Base-by-base conservation (phyloP, 2,113 vertebrate species). In the Ardeotis arabs region DNA sequence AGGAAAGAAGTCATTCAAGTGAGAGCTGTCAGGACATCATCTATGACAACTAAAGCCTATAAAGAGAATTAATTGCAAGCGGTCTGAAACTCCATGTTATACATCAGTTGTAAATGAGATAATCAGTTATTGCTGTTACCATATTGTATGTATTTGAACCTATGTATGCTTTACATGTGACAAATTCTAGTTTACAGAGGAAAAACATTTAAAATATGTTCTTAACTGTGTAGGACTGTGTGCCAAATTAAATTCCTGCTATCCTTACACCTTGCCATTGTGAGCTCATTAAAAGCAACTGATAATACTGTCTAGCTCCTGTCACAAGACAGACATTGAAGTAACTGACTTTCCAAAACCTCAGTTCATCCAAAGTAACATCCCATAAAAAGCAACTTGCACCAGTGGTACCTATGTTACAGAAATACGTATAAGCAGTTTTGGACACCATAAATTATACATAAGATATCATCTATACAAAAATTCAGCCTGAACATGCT, bases 381-480 rank as follows among this genome's bases (percentile, higher is more conserved):
- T 85, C 27, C n/a, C 41, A 45, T 37, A 49, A 74, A 73, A 29
- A 94, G 28, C 56, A 95, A 63, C 12, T 50, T 93, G 80, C 80
- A 94, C 41, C 55, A 44, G 23, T 52, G n/a, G 39, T 90, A 94
- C 28, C n/a, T 62, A 64, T 64, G 50, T 87, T 94, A 95, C 45
- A 95, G 77, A 95, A 97, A 93, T 89, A 93, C 95, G 47, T 86
- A 87, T 35, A 93, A 56, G 72, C 72, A 90, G 89, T 89, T 97
- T 92, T 93, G 82, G 93, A 96, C 85, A 56, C 64, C 10, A 5
- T 69, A 90, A 52, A 88, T 96, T 95, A 86, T 80, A 95, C 66
- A 60, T 85, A 91, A 89, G 37, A 68, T 1, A 59, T n/a, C 12
- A n/a, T 29, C 39, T 29, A 62, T 9, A 59, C 3, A 80, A 75